Evolutionary conservation across 64 coral and sea anemone genomes (phyloP), one percentile per base, ranked within the genome.

Genomic region (Pachyseris speciosa): DNA sequence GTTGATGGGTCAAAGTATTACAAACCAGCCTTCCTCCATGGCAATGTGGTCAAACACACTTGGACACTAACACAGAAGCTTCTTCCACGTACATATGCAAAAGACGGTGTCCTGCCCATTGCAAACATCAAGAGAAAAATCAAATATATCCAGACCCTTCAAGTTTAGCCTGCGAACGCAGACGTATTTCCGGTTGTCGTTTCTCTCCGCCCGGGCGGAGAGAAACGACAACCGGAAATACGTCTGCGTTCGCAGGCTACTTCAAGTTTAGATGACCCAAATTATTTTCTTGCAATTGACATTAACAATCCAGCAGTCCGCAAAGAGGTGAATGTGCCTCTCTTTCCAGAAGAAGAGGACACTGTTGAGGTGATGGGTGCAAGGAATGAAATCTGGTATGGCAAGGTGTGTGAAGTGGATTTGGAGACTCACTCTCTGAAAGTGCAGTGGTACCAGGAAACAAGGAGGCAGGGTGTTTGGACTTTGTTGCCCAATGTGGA

Each of bases 381-480:
- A 69, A 48, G 32, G 7, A 93, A 93, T 85, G 55, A 93, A 13
- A 37, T 16, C 19, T 94, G 92, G 92, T 89, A 40, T 94, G 92
- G 58, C 9, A 9, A 51, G 22, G 92, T 83, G 6, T 60, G 39
- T 45, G 49, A 83, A n/a, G 67, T 88, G 13, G n/a, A 61, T 36
- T 7, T 26, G 15, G 34, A 37, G 43, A n/a, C 7, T 58, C 80
- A 67, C 17, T 45, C 8, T 26, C 48, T 86, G 74, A 83, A 34
- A 83, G 85, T 94, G 2, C 30, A 74, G 49, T 94, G 92, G 92
- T 94, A 94, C 50, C 20, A 32, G 31, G 43, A 94, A 75, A 89
- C 85, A 43, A 42, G 76, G 32, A 55, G 86, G 30, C 43, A n/a
- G 20, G 86, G 51, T 64, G 67, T 94, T 28, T 94, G 92, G 92